Percentiles rank a stretch among this genome's conserved stretches.
Evolutionary conservation across 1,140 invertebrate genomes (phyloP).

Genomic region (Drosophila sucinea): DNA sequence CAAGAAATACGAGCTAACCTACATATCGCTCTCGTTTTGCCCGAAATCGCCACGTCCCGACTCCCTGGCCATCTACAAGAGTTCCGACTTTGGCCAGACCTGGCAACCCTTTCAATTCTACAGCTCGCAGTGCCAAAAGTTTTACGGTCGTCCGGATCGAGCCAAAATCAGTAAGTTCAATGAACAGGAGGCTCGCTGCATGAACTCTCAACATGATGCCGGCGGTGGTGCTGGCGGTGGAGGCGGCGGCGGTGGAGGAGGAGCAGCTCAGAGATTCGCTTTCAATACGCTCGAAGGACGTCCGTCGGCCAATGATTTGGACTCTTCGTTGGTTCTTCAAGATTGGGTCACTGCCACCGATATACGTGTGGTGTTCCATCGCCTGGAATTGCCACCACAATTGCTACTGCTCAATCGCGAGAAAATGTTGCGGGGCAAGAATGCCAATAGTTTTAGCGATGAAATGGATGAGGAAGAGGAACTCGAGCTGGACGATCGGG

Average conservation of each 20-base stretch:
- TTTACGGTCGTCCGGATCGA: constrained; percentile 92
- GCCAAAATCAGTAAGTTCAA: constrained; percentile 96
- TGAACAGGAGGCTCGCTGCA: constrained; percentile 96
- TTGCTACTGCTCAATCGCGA: constrained; percentile 61
- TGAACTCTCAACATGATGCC: constrained; percentile 90
- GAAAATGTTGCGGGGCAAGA: constrained; percentile 51
- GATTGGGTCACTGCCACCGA: constrained; percentile 99
- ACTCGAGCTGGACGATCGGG: constrained; percentile 72
- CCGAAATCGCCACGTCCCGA: constrained; percentile 94
- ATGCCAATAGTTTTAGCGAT: constrained; percentile 81
- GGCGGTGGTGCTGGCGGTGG: constrained; percentile 84
- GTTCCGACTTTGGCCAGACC: constrained; percentile 95
- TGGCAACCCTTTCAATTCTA: constrained; percentile 99
- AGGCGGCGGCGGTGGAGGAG: constrained; percentile 85
- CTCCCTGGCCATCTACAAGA: constrained; percentile 98
- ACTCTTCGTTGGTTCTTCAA: constrained; percentile 97
- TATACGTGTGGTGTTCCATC: constrained; percentile 96
- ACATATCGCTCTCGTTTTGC: constrained; percentile 98
- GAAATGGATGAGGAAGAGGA: constrained; percentile 73
- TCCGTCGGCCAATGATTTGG: constrained; percentile 96
- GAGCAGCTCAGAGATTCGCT: constrained; percentile 90
- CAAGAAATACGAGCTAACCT: constrained; percentile 99
- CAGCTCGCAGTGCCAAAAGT: constrained; percentile 93
- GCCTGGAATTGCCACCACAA: constrained; percentile 88
- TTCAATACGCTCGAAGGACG: constrained; percentile 98